These are phyloP conservation scores for Micromussa lordhowensis DNA, from an alignment of 92 coral and sea anemone species.

Conservation along the genomic window DNA sequence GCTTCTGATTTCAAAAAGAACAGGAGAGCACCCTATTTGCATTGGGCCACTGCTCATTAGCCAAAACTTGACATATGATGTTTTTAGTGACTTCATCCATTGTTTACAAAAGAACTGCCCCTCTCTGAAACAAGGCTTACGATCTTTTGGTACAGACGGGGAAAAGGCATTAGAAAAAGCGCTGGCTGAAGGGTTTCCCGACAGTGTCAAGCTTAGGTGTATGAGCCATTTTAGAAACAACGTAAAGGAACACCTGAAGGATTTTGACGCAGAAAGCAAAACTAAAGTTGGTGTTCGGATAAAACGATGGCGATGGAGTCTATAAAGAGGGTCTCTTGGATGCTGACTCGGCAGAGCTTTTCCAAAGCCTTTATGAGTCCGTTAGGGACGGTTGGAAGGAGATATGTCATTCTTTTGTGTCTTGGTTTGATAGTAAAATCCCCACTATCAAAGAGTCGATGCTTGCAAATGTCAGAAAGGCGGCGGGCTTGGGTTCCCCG, in stretches of 20 bases:
- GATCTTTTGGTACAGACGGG: constrained; percentile 44
- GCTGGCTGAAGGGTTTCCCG: background rate
- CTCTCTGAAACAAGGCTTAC: constrained; percentile 19
- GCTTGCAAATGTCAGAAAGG: constrained; percentile 55
- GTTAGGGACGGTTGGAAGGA: constrained; percentile 34
- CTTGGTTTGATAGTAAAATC: constrained; percentile 51
- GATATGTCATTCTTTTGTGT: constrained; percentile 34
- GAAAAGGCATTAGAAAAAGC: background rate
- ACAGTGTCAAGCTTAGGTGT: constrained; percentile 5
- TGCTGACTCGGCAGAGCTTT: constrained; percentile 39
- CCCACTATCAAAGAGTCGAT: constrained; percentile 51
- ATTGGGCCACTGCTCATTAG: constrained; percentile 32
- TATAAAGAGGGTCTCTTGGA: constrained; percentile 54
- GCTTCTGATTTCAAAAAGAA: constrained; percentile 26
- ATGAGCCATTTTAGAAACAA: no score
- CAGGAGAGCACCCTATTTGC: constrained; percentile 30
- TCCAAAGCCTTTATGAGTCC: constrained; percentile 41
- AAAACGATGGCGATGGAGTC: constrained; percentile 37
- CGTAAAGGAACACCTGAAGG: background rate
- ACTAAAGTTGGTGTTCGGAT: constrained; percentile 23
- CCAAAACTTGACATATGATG: constrained; percentile 27
- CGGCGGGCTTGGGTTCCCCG: constrained; percentile 65
- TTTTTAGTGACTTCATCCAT: constrained; percentile 39
- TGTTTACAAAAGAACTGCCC: constrained; percentile 43
- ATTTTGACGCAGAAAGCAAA: constrained; percentile 10